Evolutionary conservation across 2,888 invertebrate genomes (phyloP), one percentile per base, ranked within the genome.

Genomic region (Protodeltote pygarga): DNA sequence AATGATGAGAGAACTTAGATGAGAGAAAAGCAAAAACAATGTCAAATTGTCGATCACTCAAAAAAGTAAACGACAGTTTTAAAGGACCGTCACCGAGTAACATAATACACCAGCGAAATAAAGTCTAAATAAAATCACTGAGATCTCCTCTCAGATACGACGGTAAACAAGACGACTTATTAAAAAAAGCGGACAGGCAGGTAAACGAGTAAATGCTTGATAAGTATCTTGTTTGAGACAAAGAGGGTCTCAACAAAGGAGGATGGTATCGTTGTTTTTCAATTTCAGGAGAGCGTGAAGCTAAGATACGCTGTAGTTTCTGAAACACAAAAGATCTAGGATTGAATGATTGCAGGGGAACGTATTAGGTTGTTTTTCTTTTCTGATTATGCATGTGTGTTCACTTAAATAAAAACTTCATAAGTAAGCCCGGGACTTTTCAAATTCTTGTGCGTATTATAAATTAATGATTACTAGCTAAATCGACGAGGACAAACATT

Each of bases 211-310:
- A 85, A 87, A 83, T 79, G 76, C 74, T 79, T 81, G 89, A 89
- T 89, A 87, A 87, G 81, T 83, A 88, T 88, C 87, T 83, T 75
- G 83, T 85, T 83, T 78, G 81, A 89, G 82, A 89, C 89, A 90
- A 89, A 88, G 84, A 78, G 73, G 72, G 76, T 69, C 66, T 65
- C 55, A 73, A 86, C 86, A 88, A 89, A 83, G 81, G 86, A 48
- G 74, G 65, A 71, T 67, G 74, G 76, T 84, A 79, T 83, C 83
- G 83, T 83, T 85, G 84, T 87, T 88, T 80, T 81, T 81, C 80
- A 81, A 80, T 79, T 82, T 65, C 66, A 59, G 45, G 49, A 53
- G 51, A 70, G 59, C 67, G 60, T 60, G 53, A 66, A 62, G 73
- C 70, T 39, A 27, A 40, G 32, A 28, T 38, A 9, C 16, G 34